These are phyloP conservation scores for Typhlichthys eigenmanni DNA, from an alignment of 2,797 vertebrate genomes.

Conservation along the genomic window DNA sequence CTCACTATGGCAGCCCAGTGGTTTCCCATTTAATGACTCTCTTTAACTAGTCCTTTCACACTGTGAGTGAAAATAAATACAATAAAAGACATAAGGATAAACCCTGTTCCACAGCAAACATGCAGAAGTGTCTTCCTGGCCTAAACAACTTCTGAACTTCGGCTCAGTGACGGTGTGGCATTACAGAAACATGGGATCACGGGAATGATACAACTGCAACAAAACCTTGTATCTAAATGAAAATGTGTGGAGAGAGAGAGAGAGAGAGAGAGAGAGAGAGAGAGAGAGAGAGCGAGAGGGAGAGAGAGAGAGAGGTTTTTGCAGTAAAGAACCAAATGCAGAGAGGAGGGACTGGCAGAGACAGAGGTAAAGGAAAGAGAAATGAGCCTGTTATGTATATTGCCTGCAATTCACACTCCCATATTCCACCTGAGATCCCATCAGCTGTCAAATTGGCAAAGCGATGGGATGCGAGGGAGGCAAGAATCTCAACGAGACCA, in stretches of 20 bases:
- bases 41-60: no score
- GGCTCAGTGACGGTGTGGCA: no score
- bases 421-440: slow-evolving; percentile 90
- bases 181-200: no score
- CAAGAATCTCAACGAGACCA: slow-evolving; percentile 70
- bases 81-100: no score
- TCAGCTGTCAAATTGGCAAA: slow-evolving; percentile 89
- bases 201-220: no score
- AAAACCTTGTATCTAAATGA: not conserved
- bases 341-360: slow-evolving; percentile 20
- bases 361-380: slow-evolving; percentile 65
- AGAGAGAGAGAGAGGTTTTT: slow-evolving; percentile 34
- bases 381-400: slow-evolving; percentile 87
- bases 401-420: slow-evolving; percentile 84
- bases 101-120: slow-evolving; percentile 25
- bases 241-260: slow-evolving; percentile 33
- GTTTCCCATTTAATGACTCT: no score
- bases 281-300: not conserved
- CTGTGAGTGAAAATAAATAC: no score
- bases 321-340: slow-evolving; percentile 38
- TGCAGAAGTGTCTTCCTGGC: not conserved
- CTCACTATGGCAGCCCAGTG: slow-evolving; percentile 7
- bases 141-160: no score
- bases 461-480: slow-evolving; percentile 70
- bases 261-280: not conserved